Evolutionary conservation across 2,888 invertebrate species (phyloP).

Genomic region (Ectropis crepuscularia): DNA sequence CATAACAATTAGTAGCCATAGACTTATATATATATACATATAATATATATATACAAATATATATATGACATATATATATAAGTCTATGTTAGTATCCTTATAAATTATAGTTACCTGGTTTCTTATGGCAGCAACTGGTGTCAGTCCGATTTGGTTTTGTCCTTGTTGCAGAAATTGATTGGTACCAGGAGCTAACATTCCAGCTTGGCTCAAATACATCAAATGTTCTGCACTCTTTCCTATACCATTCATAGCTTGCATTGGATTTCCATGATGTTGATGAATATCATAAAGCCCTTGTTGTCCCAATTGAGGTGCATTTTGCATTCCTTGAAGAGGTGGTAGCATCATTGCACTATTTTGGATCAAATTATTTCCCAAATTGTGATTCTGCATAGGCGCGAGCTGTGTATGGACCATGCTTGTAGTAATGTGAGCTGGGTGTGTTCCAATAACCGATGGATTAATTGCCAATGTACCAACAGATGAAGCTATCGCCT

Average conservation of each 20-base stretch:
- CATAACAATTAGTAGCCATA: too few species aligned
- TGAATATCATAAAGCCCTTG: slow-evolving; percentile 82
- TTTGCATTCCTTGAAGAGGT: slow-evolving; percentile 78
- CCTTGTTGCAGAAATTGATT: slow-evolving; percentile 86
- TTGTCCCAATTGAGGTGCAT: slow-evolving; percentile 79
- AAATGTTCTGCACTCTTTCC: slow-evolving; percentile 80
- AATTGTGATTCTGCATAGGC: slow-evolving; percentile 78
- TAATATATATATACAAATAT: too few species aligned
- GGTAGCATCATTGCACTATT: slow-evolving; percentile 82
- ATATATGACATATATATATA: too few species aligned
- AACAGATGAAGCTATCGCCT: slow-evolving; percentile 78
- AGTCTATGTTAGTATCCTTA: neutral
- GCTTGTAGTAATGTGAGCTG: slow-evolving; percentile 75
- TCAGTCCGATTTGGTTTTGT: slow-evolving; percentile 84
- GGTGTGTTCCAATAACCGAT: slow-evolving; percentile 79
- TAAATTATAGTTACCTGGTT: slow-evolving; percentile 69
- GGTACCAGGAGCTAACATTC: slow-evolving; percentile 85
- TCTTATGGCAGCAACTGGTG: slow-evolving; percentile 77
- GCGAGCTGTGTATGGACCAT: slow-evolving; percentile 84
- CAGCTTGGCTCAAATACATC: slow-evolving; percentile 81
- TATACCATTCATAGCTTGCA: slow-evolving; percentile 82
- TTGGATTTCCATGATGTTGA: slow-evolving; percentile 76
- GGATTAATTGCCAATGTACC: slow-evolving; percentile 78
- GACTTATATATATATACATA: too few species aligned
- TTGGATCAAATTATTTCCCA: slow-evolving; percentile 76